Conservation (phyloP, 2,113 vertebrate species). For the Junco hyemalis region DNA sequence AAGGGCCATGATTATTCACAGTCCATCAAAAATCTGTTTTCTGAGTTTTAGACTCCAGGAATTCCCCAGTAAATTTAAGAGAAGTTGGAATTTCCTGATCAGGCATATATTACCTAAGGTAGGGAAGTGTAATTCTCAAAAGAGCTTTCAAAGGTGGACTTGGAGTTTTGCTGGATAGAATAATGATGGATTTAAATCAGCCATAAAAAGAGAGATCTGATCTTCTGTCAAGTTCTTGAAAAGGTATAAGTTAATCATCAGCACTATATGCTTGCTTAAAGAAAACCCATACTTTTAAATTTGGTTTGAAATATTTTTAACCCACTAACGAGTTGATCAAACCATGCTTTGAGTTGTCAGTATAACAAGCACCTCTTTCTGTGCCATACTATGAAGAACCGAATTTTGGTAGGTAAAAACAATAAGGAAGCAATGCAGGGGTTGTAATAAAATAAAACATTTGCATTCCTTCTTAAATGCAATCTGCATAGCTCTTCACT, state of each 20-base stretch:
- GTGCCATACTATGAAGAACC: neutral
- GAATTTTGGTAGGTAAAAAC: neutral
- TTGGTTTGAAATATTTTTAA: neutral
- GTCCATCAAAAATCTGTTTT: conserved; percentile 16
- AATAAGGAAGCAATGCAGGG: neutral
- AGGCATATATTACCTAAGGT: neutral
- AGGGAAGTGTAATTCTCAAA: conserved; percentile 17
- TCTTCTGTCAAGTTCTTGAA: conserved; percentile 25
- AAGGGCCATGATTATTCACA: neutral
- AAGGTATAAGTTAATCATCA: conserved; percentile 13
- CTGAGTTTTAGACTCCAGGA: neutral
- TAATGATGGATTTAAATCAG: conserved; percentile 46
- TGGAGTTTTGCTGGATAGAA: conserved; percentile 33
- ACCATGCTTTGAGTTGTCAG: neutral
- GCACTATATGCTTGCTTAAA: neutral
- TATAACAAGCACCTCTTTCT: neutral
- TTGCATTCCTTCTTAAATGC: neutral
- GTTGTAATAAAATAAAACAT: neutral
- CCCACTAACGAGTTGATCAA: neutral
- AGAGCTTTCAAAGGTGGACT: conserved; percentile 22
- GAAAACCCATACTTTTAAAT: conserved; percentile 3
- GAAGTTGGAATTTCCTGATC: conserved; percentile 58
- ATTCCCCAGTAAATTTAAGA: conserved; percentile 19
- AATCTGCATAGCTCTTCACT: neutral
- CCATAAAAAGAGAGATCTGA: neutral